phyloP scores from a whole-genome alignment of 2,797 vertebrate genomes.

The Catostomus latipinnis region DNA sequence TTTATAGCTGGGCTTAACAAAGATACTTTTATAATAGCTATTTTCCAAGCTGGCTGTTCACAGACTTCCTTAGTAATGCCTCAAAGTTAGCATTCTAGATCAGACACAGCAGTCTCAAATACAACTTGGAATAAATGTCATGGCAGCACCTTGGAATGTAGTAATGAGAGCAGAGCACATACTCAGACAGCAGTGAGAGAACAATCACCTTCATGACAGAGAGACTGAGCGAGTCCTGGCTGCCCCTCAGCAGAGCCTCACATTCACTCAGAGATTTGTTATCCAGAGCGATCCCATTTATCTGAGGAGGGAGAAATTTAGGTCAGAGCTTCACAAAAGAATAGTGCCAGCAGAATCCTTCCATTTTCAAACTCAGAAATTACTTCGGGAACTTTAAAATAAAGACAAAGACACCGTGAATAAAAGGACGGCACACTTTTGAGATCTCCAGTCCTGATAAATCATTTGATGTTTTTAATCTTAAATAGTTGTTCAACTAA shows the following conservation, averaged over 20 bases:
- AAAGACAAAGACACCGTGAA: slow-evolving; percentile 31
- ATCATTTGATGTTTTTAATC: slow-evolving; percentile 5
- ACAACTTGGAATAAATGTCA: slow-evolving; percentile 26
- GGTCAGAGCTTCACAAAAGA: slow-evolving; percentile 61
- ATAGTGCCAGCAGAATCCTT: slow-evolving; percentile 56
- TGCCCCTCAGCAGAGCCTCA: slow-evolving; percentile 91
- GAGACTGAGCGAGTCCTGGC: slow-evolving; percentile 92
- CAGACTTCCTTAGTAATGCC: neutral
- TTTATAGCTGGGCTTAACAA: neutral
- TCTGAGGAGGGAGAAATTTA: slow-evolving; percentile 78
- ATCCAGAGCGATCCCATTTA: slow-evolving; percentile 97
- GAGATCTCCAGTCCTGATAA: slow-evolving; percentile 24
- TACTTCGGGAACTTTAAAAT: slow-evolving; percentile 26
- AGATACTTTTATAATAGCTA: too few relatives aligned
- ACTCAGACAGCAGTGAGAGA: slow-evolving; percentile 34
- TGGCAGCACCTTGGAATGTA: slow-evolving; percentile 9
- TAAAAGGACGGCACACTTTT: slow-evolving; percentile 36
- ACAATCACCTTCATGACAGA: slow-evolving; percentile 93
- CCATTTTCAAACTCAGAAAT: slow-evolving; percentile 64
- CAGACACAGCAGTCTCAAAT: slow-evolving; percentile 27
- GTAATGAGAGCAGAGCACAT: slow-evolving; percentile 47
- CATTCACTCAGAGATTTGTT: slow-evolving; percentile 97
- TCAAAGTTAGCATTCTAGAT: slow-evolving; percentile 14
- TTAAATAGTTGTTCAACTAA: slow-evolving; percentile 27
- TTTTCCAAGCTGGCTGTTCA: neutral